These are phyloP conservation scores for Trachelus troglodyta DNA, from an alignment of 2,888 invertebrate genomes.

Conservation along the genomic window DNA sequence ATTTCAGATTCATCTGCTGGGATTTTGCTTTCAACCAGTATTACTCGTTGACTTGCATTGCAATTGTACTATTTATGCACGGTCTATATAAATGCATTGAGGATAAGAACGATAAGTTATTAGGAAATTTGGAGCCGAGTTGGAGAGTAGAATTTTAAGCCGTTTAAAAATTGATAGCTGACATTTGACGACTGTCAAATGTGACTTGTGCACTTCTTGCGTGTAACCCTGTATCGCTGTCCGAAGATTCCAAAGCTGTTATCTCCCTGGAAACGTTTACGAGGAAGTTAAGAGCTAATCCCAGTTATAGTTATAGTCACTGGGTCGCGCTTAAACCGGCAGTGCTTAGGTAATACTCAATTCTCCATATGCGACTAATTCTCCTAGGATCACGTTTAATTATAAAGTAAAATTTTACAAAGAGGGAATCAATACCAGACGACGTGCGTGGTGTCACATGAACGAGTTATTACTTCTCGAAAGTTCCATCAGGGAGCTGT, in stretches of 20 bases:
- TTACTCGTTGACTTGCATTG: background rate
- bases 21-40: background rate
- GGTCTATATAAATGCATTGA: background rate
- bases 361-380: background rate
- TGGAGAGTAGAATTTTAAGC: background rate
- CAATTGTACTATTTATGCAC: background rate
- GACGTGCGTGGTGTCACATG: background rate
- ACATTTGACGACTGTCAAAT: background rate
- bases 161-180: background rate
- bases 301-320: conserved; percentile 49
- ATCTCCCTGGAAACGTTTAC: conserved; percentile 48
- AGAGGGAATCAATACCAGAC: background rate
- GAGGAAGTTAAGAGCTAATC: conserved; percentile 53
- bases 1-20: background rate
- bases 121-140: too few relatives aligned
- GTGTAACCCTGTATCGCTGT: background rate
- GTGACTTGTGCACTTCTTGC: background rate
- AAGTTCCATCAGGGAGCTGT: background rate
- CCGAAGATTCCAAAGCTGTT: background rate
- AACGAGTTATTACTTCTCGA: background rate
- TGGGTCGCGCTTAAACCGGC: conserved; percentile 50
- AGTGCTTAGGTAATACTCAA: conserved; percentile 19
- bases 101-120: too few relatives aligned
- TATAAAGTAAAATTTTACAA: background rate
- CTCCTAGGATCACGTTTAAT: background rate